phyloP scores from a whole-genome alignment of 2,888 invertebrate species.

The Tenthredo mesomela region DNA sequence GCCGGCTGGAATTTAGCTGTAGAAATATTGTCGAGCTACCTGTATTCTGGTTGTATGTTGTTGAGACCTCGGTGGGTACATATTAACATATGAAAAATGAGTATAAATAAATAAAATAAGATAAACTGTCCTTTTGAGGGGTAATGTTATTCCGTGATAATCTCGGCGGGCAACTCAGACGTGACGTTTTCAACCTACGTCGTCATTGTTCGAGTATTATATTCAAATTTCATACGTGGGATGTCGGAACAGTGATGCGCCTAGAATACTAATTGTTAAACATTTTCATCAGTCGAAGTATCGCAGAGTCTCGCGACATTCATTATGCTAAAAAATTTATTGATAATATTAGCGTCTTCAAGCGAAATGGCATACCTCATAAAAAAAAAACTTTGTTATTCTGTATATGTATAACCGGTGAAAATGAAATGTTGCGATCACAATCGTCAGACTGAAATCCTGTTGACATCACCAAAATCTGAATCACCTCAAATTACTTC shows the following conservation, averaged over 20 bases:
- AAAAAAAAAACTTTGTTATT: not conserved
- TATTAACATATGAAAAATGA: conserved; percentile 18
- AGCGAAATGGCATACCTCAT: not conserved
- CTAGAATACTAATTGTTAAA: conserved; percentile 62
- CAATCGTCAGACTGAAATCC: not conserved
- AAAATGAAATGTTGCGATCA: not conserved
- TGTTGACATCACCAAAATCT: not conserved
- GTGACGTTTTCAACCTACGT: conserved; percentile 51
- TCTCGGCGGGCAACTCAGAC: conserved; percentile 54
- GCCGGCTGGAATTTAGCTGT: not conserved
- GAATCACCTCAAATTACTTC: conserved; percentile 30
- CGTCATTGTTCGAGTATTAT: conserved; percentile 65
- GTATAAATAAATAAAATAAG: not conserved
- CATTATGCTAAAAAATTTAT: conserved; percentile 30
- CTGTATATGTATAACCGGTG: not conserved
- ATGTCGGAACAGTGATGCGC: conserved; percentile 56
- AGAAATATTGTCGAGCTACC: not conserved
- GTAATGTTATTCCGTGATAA: conserved; percentile 42
- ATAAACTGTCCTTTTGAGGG: conserved; percentile 35
- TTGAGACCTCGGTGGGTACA: not conserved
- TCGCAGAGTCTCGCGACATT: not conserved
- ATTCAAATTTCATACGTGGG: conserved; percentile 66
- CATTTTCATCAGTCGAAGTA: conserved; percentile 45
- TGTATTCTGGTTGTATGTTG: not conserved
- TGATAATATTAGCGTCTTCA: not conserved